Percentiles rank a stretch among this genome's conserved stretches.
These are phyloP conservation scores for Laothoe populi DNA, from an alignment of 2,888 invertebrate species.

Conservation along the genomic window DNA sequence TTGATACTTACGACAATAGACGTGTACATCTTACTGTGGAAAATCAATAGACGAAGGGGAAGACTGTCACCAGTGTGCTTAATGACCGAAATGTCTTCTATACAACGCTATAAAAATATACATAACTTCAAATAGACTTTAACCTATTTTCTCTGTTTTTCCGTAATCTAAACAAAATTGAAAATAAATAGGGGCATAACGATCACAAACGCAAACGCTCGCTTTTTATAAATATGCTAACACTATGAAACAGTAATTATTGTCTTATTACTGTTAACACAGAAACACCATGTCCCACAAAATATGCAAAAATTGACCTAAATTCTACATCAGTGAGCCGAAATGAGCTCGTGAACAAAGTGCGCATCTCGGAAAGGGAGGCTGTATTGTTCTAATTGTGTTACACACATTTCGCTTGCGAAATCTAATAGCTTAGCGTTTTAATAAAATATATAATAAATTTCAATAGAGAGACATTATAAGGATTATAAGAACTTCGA, in stretches of 20 bases:
- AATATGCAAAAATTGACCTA: slow-evolving; percentile 47
- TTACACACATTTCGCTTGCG: slow-evolving; percentile 29
- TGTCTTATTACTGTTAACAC: slow-evolving; percentile 21
- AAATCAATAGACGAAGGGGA: too few species aligned
- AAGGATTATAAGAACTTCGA: neutral
- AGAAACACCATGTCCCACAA: slow-evolving; percentile 31
- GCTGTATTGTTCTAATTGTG: slow-evolving; percentile 25
- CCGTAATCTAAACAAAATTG: neutral
- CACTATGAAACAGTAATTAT: slow-evolving; percentile 2
- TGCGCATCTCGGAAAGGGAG: slow-evolving; percentile 36
- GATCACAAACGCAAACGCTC: neutral
- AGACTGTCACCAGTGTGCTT: too few species aligned
- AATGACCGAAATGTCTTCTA: too few species aligned
- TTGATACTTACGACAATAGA: too few species aligned
- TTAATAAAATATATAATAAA: slow-evolving; percentile 7
- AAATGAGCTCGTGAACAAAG: slow-evolving; percentile 39
- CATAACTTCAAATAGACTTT: neutral
- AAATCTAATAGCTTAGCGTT: neutral
- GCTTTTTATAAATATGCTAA: slow-evolving; percentile 13
- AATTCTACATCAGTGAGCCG: slow-evolving; percentile 41
- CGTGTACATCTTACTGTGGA: too few species aligned
- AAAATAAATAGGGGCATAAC: neutral
- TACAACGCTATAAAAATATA: too few species aligned
- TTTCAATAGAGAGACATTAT: neutral
- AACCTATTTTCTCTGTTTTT: neutral